These are phyloP conservation scores for Coregonus ussuriensis DNA, from an alignment of 2,797 vertebrate species.

Conservation along the genomic window DNA sequence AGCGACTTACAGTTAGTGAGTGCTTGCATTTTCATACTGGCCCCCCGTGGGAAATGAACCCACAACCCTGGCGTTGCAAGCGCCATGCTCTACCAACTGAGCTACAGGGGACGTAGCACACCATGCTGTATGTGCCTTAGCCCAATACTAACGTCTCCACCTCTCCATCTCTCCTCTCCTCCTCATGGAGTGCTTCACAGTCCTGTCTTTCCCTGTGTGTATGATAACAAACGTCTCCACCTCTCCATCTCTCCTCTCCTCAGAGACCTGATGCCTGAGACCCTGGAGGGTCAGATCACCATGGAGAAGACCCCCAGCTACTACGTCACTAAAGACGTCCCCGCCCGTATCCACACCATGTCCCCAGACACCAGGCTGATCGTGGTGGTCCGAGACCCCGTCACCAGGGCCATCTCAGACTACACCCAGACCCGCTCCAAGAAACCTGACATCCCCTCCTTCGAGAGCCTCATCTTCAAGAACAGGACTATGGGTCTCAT, in stretches of 20 bases:
- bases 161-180: neutral
- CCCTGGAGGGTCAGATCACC: slow-evolving; percentile 89
- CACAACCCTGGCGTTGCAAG: too few species aligned
- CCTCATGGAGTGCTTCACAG: too few species aligned
- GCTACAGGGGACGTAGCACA: too few species aligned
- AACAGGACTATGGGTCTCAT: slow-evolving; percentile 86
- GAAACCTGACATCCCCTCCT: slow-evolving; percentile 89
- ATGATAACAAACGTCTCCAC: neutral
- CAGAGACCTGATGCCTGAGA: slow-evolving; percentile 92
- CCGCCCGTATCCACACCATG: slow-evolving; percentile 89
- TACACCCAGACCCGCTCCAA: slow-evolving; percentile 95
- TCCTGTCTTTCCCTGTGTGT: neutral
- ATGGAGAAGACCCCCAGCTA: slow-evolving; percentile 98
- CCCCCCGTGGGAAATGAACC: too few species aligned
- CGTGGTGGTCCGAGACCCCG: slow-evolving; percentile 91
- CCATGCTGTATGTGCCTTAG: too few species aligned
- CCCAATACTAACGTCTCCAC: too few species aligned
- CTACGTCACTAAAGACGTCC: slow-evolving; percentile 91
- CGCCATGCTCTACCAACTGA: too few species aligned
- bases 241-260: slow-evolving; percentile 9
- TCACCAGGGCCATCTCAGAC: slow-evolving; percentile 92
- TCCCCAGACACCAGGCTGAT: slow-evolving; percentile 89
- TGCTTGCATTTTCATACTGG: too few species aligned
- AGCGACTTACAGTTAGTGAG: too few species aligned
- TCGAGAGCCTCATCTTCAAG: slow-evolving; percentile 90